Evolutionary conservation across 1,140 invertebrate genomes (phyloP), one percentile per base, ranked within the genome.

Genomic region (Saxidomus purpurata): DNA sequence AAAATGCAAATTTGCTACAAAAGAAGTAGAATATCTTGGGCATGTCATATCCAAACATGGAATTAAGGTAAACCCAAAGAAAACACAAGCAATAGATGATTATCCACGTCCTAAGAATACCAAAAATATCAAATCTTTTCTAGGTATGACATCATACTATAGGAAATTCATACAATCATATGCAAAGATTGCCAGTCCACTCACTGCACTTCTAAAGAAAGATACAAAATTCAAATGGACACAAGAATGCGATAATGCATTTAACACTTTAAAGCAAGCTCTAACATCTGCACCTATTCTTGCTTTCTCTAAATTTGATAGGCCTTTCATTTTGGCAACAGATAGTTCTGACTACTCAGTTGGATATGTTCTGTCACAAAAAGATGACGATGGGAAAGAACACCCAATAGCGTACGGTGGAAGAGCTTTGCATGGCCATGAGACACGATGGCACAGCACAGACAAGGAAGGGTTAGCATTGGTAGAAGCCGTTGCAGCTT

Each of bases 1-100:
- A 17, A 93, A 92, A 77, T 93, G 91, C 86, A 43, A 85, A 6
- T 92, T 92, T 88, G 88, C 79, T 59, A 38, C 55, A 11, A 40
- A 59, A 69, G 25, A 87, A 67, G 69, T 90, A 1, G 89, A 89
- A 67, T 91, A 90, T 69, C 31, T 92, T 49, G 92, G 92, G 0
- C 77, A 91, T 82, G 59, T 89, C 9, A 36, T 91, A 19, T 69
- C 74, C 1, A 82, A 71, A 86, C 22, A 89, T 22, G 90, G 90
- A 3, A 80, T 91, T 9, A 52, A 76, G 11, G 71, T 80, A 17
- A 43, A 77, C 34, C 71, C 69, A 47, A 71, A 43, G 6, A 87
- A 63, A 25, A 40, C n/a, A 0, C 22, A 82, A 63, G 31, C 47
- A 0, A 61, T 59, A 0, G 6, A 38, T 1, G 52, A 59, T 19